Base-by-base conservation (phyloP, 2,113 vertebrate species). In the Lota lota region DNA sequence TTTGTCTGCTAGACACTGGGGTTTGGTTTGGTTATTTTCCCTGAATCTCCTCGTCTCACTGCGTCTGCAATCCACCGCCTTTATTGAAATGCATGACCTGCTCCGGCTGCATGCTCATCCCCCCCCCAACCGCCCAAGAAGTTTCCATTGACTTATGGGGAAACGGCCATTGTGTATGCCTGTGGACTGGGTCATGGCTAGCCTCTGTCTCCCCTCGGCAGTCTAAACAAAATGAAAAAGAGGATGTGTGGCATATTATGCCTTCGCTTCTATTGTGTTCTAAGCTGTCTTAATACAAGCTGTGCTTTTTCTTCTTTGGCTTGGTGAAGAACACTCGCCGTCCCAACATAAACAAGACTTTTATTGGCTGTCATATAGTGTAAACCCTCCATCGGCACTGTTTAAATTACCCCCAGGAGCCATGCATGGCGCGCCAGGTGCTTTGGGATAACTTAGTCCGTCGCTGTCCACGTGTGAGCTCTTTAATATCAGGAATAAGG, bases 101-200 rank as follows among this genome's bases (percentile, higher is more conserved):
- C 53, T 75, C 66, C 68, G 66, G 67, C 67, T 59, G 19, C 40
- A 2, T 24, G 66, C 74, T 76, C 78, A 74, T 85, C 85, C 82
- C 81, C 83, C 79, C 69, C 67, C 40, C 51, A 81, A 78, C 83
- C 60, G 64, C 69, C 7, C 28, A 70, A 36, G 81, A 76, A 33
- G 61, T 65, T 86, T 84, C 81, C 78, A 87, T 87, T 82, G 88
- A 89, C 83, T 79, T 73, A 84, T 85, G 73, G 68, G 77, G 67
- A 79, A 80, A 83, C 69, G 64, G 68, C n/a, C 65, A 68, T 61
- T 22, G 65, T 73, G 61, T 73, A 82, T 82, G 40, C 61, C 60
- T 73, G 68, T 69, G 4, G 63, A 54, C 20, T 59, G 40, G 0
- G 5, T 78, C 81, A 60, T 66, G 66, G 64, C 75, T 74, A 75